These are phyloP conservation scores for Lepidocyrtinus sp. DNA, from an alignment of 2,888 invertebrate genomes.

Conservation along the genomic window DNA sequence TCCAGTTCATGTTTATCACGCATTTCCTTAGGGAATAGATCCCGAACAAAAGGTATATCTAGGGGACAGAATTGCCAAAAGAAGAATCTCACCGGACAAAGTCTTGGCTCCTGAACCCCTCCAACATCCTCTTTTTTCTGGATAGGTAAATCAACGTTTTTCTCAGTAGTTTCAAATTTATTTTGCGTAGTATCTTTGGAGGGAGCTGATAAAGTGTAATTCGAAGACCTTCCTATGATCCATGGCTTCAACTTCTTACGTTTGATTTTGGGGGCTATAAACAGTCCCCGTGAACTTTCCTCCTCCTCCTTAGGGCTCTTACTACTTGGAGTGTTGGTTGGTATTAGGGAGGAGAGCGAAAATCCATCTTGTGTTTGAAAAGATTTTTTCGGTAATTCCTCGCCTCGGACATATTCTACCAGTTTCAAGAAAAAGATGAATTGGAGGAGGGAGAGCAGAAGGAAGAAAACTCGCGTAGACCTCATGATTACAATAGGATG, in stretches of 20 bases:
- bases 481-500: constrained; percentile 65
- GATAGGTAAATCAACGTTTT: no score
- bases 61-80: constrained; percentile 64
- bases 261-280: constrained; percentile 57
- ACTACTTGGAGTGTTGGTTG: neutral
- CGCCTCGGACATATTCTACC: constrained; percentile 64
- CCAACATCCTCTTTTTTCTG: neutral
- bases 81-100: constrained; percentile 67
- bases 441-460: constrained; percentile 63
- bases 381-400: constrained; percentile 29
- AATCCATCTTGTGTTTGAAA: neutral
- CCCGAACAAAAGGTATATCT: constrained; percentile 56
- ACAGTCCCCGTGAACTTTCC: constrained; percentile 25
- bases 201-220: no score
- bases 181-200: no score
- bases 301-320: neutral
- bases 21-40: constrained; percentile 58
- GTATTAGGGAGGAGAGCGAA: neutral
- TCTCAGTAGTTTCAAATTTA: no score
- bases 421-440: constrained; percentile 66
- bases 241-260: constrained; percentile 40
- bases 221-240: constrained; percentile 11
- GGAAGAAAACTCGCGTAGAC: constrained; percentile 59
- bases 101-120: constrained; percentile 22
- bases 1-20: constrained; percentile 44